A percentile compares a stretch with the other conserved stretches of the same genome.
These are phyloP conservation scores for Falco punctatus DNA, from an alignment of 2,113 vertebrate species.

Conservation along the genomic window DNA sequence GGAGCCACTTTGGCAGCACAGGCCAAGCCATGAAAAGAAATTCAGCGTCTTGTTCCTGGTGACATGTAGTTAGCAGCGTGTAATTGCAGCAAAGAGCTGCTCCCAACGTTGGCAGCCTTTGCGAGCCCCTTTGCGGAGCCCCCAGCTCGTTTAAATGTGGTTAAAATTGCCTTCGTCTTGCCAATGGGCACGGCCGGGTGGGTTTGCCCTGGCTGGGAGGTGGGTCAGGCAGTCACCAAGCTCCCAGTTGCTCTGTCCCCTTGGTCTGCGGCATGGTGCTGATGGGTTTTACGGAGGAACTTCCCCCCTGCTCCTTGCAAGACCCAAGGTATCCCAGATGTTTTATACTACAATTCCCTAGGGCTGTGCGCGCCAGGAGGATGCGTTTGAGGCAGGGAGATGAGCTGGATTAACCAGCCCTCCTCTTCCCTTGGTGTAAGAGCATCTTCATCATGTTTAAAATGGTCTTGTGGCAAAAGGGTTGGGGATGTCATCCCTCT, in stretches of 20 bases:
- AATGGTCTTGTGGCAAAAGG: neutral
- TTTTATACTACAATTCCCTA: neutral
- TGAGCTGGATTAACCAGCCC: neutral
- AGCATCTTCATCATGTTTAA: fast-evolving
- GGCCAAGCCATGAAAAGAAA: neutral
- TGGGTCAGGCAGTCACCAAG: neutral
- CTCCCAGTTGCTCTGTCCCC: neutral
- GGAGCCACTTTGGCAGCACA: neutral
- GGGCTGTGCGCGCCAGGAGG: no score
- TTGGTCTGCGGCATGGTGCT: neutral
- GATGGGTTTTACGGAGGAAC: neutral
- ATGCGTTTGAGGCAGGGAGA: neutral
- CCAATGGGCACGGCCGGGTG: neutral
- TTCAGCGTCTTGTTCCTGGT: fast-evolving
- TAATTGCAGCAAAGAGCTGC: neutral
- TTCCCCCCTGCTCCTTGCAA: neutral
- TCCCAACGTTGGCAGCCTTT: neutral
- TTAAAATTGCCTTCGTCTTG: neutral
- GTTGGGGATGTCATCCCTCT: neutral
- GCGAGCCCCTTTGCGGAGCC: no score
- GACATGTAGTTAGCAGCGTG: neutral
- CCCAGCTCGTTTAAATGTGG: neutral
- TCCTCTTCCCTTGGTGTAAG: neutral
- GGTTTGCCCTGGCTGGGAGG: neutral
- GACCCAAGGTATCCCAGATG: neutral